Percentiles rank a stretch among this genome's conserved stretches.
Conservation (phyloP, 2,797 vertebrate species). For the Acipenser ruthenus region DNA sequence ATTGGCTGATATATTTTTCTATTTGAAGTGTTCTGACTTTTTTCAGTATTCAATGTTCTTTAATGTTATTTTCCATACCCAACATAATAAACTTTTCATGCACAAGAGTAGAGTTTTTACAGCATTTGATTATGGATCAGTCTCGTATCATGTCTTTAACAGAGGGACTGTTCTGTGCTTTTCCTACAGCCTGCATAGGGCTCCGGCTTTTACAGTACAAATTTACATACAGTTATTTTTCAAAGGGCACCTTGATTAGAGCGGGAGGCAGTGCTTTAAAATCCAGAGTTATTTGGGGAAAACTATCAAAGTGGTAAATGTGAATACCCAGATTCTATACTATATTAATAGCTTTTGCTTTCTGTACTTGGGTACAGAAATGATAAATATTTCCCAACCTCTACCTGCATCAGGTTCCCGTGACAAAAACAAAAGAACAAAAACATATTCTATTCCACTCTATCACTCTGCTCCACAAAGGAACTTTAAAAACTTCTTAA, state of each 20-base stretch:
- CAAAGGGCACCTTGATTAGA: slow-evolving; percentile 19
- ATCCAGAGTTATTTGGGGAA: slow-evolving; percentile 48
- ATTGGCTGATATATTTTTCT: slow-evolving; percentile 35
- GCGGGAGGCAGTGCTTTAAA: slow-evolving; percentile 28
- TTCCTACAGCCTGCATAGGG: slow-evolving; percentile 36
- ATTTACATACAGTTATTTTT: slow-evolving; percentile 17
- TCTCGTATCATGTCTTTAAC: slow-evolving; percentile 2
- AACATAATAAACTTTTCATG: slow-evolving; percentile 16
- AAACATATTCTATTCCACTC: slow-evolving; percentile 1
- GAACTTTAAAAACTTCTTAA: slow-evolving; percentile 7
- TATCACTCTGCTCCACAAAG: neutral
- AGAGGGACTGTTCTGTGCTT: slow-evolving; percentile 45
- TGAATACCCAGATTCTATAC: slow-evolving; percentile 21
- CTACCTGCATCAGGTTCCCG: slow-evolving; percentile 26
- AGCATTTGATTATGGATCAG: slow-evolving; percentile 8
- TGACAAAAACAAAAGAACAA: slow-evolving; percentile 15
- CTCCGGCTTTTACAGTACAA: slow-evolving; percentile 37
- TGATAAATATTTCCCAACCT: slow-evolving; percentile 62
- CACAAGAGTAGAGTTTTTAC: slow-evolving; percentile 14
- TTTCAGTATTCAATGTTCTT: slow-evolving; percentile 21
- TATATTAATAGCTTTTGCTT: slow-evolving; percentile 17
- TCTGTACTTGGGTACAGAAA: slow-evolving; percentile 21
- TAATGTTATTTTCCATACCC: neutral
- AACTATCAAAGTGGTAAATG: slow-evolving; percentile 63
- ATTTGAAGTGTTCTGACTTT: slow-evolving; percentile 27